Base-by-base conservation (phyloP, 2,113 vertebrate genomes). In the Anhinga rufa region DNA sequence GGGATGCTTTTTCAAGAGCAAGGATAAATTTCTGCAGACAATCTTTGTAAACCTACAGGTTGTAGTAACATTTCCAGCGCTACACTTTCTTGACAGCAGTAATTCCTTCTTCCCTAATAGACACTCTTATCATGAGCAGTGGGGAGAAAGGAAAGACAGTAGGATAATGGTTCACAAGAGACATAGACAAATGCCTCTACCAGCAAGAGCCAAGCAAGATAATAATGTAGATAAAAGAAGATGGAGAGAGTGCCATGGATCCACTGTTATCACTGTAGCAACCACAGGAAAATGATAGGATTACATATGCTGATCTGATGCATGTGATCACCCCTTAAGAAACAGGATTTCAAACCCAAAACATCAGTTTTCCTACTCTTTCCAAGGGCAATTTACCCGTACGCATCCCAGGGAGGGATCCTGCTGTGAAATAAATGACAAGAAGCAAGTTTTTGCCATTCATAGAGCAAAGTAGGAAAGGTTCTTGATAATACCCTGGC, bases 361-460 rank as follows among this genome's bases (percentile, higher is more conserved):
- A 13, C 28, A 16, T 19, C 15, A 0, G 14, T 78, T 86, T 88
- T 61, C 51, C 31, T 84, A 18, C 49, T 49, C 44, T 81, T 94
- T 77, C 55, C 32, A 66, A 62, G 38, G 46, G 17, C 28, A 62
- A 34, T 38, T 96, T 78, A 26, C 32, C 77, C 9, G 57, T 20
- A 29, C 4, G 40, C 9, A 20, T 28, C 12, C 25, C 36, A 62
- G 44, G 17, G 48, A 66, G 60, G 12, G 51, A 65, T 62, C 36
- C 28, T 86, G 40, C 60, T 75, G 32, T 68, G 82, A 68, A 94
- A 52, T 26, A 95, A 62, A 81, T 40, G 80, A 89, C 25, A 61
- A 83, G n/a, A 48, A 83, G 4, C n/a, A 76, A 92, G 71, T 90
- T 86, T 97, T 97, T 58, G 92, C 93, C 82, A 95, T 97, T 75